Base-by-base conservation (phyloP, 2,113 vertebrate genomes). In the Ailuropoda melanoleuca region DNA sequence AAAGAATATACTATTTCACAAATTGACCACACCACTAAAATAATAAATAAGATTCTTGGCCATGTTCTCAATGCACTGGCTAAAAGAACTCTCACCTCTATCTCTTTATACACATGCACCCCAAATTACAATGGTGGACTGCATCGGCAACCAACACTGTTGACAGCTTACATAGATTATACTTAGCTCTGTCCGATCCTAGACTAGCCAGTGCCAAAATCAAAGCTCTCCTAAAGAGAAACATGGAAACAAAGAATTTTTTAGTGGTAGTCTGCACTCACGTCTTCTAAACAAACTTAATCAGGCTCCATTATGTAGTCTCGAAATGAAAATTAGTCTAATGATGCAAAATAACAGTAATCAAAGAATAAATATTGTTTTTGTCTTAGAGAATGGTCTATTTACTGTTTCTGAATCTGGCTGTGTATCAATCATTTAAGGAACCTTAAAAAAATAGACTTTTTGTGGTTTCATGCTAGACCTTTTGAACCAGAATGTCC, bases 281-380 rank as follows among this genome's bases (percentile, higher is more conserved):
- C 17, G 68, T 70, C 56, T 98, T 90, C 80, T 48, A 95, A 84
- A 82, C 34, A 97, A 91, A 95, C 23, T 60, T 48, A 85, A 90
- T 39, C 24, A 70, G 34, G 66, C n/a, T 60, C 68, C 74, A 56
- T 75, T 90, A 88, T 31, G 18, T 31, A 62, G 19, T 62, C 74
- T 93, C 60, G 80, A 87, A 75, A 90, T 55, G 72, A 94, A 91
- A 95, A 97, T 87, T 43, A 97, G n/a, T 82, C 43, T 93, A 84
- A 39, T 75, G 19, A 92, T 83, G 15, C n/a, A 92, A 87, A 97
- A 50, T 68, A 81, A 83, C 29, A 77, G 75, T 10, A 8, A 58
- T 24, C 60, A 93, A 86, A 77, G 62, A 83, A 83, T n/a, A 96
- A 68, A 31, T 78, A 80, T 37, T 82, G 21, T 14, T 95, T 95